Conservation (phyloP, 1,140 invertebrate genomes). For the Myzus persicae region DNA sequence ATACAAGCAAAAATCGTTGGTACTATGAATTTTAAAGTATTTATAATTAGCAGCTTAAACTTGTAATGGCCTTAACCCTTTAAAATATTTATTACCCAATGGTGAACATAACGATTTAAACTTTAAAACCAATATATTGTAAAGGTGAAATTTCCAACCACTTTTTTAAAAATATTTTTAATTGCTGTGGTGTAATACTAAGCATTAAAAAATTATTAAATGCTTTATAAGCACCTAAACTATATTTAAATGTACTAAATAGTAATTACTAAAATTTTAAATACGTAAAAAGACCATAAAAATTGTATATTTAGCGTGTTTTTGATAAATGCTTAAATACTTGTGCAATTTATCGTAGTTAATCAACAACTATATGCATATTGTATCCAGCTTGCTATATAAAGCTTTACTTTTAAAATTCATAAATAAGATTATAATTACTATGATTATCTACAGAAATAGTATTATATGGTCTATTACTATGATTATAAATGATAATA, state of each 20-base stretch:
- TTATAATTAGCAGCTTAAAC: slow-evolving; percentile 2
- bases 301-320: background rate
- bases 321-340: background rate
- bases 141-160: background rate
- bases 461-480: background rate
- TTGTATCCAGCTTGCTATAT: background rate
- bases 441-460: background rate
- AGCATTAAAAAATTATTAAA: background rate
- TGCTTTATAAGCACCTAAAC: background rate
- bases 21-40: background rate
- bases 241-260: background rate
- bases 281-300: background rate
- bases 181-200: background rate
- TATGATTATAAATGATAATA: background rate
- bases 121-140: background rate
- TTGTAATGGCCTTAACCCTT: background rate
- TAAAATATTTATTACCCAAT: background rate
- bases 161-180: background rate
- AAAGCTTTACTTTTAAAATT: background rate
- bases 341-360: background rate
- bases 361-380: background rate
- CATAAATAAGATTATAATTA: background rate
- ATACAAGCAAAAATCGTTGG: background rate
- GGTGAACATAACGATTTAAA: background rate
- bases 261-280: background rate